Evolutionary conservation across 2,797 vertebrate genomes (phyloP).

Genomic region (Neoniphon sammara): DNA sequence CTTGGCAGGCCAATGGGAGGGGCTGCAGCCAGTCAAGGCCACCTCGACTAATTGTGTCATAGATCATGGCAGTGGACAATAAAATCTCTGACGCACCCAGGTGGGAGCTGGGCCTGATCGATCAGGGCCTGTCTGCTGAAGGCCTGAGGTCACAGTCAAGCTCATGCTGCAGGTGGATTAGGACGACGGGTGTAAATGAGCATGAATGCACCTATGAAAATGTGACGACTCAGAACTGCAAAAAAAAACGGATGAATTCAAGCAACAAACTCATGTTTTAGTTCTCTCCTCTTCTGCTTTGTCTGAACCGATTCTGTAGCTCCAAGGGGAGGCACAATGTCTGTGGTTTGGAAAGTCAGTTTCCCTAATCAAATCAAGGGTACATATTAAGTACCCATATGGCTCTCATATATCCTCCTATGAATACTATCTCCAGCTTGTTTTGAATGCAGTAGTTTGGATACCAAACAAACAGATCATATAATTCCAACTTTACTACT

Average conservation of each 20-base stretch:
- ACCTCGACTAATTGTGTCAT: slow-evolving; percentile 71
- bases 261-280: background rate
- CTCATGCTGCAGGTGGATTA: slow-evolving; percentile 52
- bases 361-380: slow-evolving; percentile 6
- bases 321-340: background rate
- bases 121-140: slow-evolving; percentile 54
- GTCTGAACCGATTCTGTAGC: background rate
- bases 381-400: background rate
- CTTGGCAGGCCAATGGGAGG: slow-evolving; percentile 65
- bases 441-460: too few species aligned
- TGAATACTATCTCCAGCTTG: too few species aligned
- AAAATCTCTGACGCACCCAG: slow-evolving; percentile 64
- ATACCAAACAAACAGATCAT: background rate
- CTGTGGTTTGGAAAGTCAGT: background rate
- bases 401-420: background rate
- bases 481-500: background rate
- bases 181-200: slow-evolving; percentile 45
- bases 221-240: slow-evolving; percentile 28
- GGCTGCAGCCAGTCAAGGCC: slow-evolving; percentile 63
- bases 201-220: slow-evolving; percentile 43
- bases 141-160: slow-evolving; percentile 60
- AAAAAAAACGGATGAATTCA: background rate
- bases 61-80: slow-evolving; percentile 69
- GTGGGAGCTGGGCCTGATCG: slow-evolving; percentile 62
- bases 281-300: background rate